Percentiles rank a stretch among this genome's conserved stretches.
phyloP scores from a whole-genome alignment of 2,113 vertebrate genomes.

The Theristicus caerulescens region DNA sequence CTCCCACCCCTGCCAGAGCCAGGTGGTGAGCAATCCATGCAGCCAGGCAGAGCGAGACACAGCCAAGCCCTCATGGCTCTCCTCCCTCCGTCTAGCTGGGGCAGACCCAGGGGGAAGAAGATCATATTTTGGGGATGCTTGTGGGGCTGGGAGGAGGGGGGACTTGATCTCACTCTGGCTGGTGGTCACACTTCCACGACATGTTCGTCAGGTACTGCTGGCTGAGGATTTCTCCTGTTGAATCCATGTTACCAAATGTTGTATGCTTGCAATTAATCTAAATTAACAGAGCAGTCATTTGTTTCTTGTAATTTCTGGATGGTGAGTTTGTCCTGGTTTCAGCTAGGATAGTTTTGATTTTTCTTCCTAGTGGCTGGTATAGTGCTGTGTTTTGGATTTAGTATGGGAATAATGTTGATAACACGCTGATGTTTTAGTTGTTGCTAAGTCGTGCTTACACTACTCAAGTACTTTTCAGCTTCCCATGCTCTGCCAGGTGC shows the following conservation, averaged over 20 bases:
- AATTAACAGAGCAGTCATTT: not conserved
- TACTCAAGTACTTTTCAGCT: too few relatives aligned
- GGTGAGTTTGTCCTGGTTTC: too few relatives aligned
- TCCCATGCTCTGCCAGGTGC: too few relatives aligned
- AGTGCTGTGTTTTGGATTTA: too few relatives aligned
- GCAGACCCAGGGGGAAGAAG: not conserved
- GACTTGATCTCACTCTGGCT: not conserved
- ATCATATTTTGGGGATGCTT: not conserved
- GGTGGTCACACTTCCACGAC: accelerated
- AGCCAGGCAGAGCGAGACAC: not conserved
- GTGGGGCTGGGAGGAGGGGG: not conserved
- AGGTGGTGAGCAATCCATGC: accelerated
- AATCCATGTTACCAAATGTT: not conserved
- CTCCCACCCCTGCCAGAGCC: not conserved
- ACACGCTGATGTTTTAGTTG: too few relatives aligned
- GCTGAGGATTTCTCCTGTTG: not conserved
- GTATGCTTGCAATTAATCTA: not conserved
- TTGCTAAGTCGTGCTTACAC: too few relatives aligned
- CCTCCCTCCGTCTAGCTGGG: not conserved
- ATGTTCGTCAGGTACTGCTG: accelerated
- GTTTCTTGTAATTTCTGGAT: not conserved
- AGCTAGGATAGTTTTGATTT: too few relatives aligned
- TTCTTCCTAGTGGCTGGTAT: too few relatives aligned
- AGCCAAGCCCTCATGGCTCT: accelerated
- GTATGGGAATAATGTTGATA: too few relatives aligned